Conservation (phyloP, 2,888 invertebrate genomes). For the Drosophila kambysellisi region DNA sequence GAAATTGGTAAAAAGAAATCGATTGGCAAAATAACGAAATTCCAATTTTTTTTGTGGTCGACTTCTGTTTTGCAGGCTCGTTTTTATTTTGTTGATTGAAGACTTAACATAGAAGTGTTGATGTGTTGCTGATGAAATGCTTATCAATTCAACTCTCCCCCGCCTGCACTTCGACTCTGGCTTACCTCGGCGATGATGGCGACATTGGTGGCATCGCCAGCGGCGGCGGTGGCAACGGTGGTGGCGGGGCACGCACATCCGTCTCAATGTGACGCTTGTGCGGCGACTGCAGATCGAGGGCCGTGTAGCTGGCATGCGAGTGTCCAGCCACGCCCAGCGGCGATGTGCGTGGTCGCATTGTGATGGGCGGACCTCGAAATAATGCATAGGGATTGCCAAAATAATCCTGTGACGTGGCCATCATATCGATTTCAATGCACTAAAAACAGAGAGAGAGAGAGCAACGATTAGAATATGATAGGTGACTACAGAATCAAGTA, state of each 20-base stretch:
- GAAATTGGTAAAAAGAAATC: constrained; percentile 12
- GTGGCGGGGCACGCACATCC: constrained; percentile 79
- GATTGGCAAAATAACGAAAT: constrained; percentile 32
- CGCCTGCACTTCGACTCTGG: constrained; percentile 50
- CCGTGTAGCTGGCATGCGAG: constrained; percentile 53
- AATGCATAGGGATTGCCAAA: constrained; percentile 85
- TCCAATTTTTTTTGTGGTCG: constrained; percentile 22
- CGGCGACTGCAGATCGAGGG: constrained; percentile 83
- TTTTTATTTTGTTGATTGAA: constrained; percentile 80
- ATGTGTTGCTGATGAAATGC: constrained; percentile 70
- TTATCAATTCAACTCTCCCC: constrained; percentile 38
- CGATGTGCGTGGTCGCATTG: constrained; percentile 83
- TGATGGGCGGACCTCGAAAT: constrained; percentile 83
- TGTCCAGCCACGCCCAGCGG: constrained; percentile 79
- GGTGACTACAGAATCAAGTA: not conserved
- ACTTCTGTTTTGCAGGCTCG: constrained; percentile 29
- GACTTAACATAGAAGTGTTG: constrained; percentile 75
- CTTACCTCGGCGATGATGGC: constrained; percentile 84
- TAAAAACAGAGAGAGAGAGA: constrained; percentile 38
- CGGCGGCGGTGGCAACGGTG: constrained; percentile 80
- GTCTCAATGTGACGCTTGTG: constrained; percentile 83
- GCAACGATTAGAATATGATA: constrained; percentile 6
- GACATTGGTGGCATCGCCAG: constrained; percentile 74
- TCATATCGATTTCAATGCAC: constrained; percentile 71
- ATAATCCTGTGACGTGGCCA: constrained; percentile 84